Conservation (phyloP, 2,797 vertebrate species). For the Pipistrellus nathusii region DNA sequence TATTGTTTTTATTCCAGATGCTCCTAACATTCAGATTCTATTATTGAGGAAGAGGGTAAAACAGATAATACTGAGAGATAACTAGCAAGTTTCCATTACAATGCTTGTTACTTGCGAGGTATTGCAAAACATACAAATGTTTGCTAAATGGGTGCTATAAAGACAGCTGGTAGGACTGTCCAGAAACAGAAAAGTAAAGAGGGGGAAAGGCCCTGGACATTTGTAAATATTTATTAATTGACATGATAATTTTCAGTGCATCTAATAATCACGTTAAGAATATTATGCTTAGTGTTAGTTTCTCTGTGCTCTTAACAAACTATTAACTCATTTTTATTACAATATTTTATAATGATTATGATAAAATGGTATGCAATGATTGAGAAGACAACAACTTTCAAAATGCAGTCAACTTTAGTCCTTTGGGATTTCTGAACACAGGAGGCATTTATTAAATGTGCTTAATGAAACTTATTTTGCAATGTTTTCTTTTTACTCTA, state of each 20-base stretch:
- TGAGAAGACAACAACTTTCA: slow-evolving; percentile 25
- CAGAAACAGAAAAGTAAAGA: neutral
- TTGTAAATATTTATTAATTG: slow-evolving; percentile 12
- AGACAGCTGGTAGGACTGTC: neutral
- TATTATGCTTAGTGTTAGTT: slow-evolving; percentile 24
- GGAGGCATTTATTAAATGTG: slow-evolving; percentile 26
- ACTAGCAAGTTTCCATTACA: neutral
- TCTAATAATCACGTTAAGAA: neutral
- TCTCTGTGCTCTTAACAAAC: slow-evolving; percentile 7
- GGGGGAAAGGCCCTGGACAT: neutral
- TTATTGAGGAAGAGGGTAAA: neutral
- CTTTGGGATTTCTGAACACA: slow-evolving; percentile 43
- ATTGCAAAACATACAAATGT: neutral
- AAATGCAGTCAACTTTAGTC: neutral
- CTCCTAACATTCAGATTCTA: neutral
- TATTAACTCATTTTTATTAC: slow-evolving; percentile 34
- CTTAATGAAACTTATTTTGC: slow-evolving; percentile 45
- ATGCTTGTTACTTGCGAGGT: neutral
- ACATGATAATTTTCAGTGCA: neutral
- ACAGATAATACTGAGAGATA: neutral
- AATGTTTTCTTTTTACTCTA: neutral
- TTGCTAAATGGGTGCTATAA: neutral
- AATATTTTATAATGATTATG: neutral
- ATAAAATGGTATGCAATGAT: neutral
- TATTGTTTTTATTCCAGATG: neutral